Evolutionary conservation across 2,888 invertebrate genomes (phyloP).

Genomic region (Drosophila anomalipes): DNA sequence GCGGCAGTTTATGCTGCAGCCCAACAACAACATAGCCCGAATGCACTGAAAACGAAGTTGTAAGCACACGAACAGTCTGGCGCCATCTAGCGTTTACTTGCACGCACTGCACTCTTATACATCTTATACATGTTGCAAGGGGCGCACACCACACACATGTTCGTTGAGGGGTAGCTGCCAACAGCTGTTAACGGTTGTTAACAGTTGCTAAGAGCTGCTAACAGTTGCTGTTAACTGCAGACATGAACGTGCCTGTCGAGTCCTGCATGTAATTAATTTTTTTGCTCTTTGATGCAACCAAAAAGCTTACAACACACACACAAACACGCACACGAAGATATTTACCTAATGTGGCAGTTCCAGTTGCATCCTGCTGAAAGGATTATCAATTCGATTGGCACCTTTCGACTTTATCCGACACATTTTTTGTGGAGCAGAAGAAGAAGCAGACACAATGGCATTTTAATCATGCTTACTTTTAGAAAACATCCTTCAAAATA

Average conservation of each 20-base stretch:
- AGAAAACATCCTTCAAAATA: neutral
- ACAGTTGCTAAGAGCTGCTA: neutral
- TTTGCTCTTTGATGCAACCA: slow-evolving; percentile 26
- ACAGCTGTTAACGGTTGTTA: neutral
- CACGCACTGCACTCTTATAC: slow-evolving; percentile 54
- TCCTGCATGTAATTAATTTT: slow-evolving; percentile 46
- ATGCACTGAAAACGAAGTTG: slow-evolving; percentile 23
- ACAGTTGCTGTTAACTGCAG: slow-evolving; percentile 21
- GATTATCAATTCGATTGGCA: slow-evolving; percentile 15
- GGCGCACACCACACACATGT: slow-evolving; percentile 7
- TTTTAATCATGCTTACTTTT: neutral
- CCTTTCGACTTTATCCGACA: neutral
- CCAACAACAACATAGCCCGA: slow-evolving; percentile 45
- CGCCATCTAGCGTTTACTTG: slow-evolving; percentile 42
- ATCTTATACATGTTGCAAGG: slow-evolving; percentile 30
- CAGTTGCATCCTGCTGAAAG: slow-evolving; percentile 1
- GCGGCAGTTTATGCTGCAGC: slow-evolving; percentile 38
- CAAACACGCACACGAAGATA: slow-evolving; percentile 20
- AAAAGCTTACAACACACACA: slow-evolving; percentile 44
- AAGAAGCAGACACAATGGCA: neutral
- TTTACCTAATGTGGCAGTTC: slow-evolving; percentile 25
- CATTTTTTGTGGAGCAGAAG: neutral
- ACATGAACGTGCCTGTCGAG: slow-evolving; percentile 10
- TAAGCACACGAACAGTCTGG: slow-evolving; percentile 5
- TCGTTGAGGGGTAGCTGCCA: slow-evolving; percentile 38